Base-by-base conservation (phyloP, 1,140 invertebrate species). In the Calliopsis andreniformis region DNA sequence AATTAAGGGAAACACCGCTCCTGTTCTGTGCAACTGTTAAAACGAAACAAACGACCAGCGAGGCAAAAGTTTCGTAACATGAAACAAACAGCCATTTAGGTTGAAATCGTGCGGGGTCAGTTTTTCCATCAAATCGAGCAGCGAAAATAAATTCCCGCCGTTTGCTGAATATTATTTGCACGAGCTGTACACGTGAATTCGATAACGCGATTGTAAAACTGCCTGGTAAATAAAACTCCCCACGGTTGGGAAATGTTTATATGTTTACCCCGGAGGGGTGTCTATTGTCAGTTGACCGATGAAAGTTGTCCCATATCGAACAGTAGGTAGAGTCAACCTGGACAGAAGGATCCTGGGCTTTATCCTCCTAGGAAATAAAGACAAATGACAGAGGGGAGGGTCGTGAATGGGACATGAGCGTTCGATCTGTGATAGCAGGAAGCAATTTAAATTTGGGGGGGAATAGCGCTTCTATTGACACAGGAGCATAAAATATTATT, bases 291-390 rank as follows among this genome's bases (percentile, higher is more conserved):
- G 14, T 0, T 12, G 14, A 30, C 23, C 16, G 58, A 66, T 45
- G 43, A 75, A 28, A 35, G 14, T 51, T 18, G 18, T 39, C 5
- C 0, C 18, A 5, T 1, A 7, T 2, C 25, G 32, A 23, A 39
- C 30, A 53, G 51, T 66, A 35, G 47, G 32, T 35, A 16, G 35
- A 51, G 63, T 66, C 47, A n/a, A 12, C 63, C 7, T n/a, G 12
- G 28, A 53, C 47, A 28, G 14, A 39, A 10, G 61, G 45, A 30
- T 66, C 47, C 39, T n/a, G 62, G 35, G 28, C 32, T 49, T 20
- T 20, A 49, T 64, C 28, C 62, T n/a, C 43, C 10, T 7, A 35
- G 62, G 25, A 49, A 66, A 66, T 39, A 47, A 25, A 51, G 23
- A 51, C 63, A 49, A 49, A 64, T 51, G 43, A 18, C 5, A 12